Base-by-base conservation (phyloP, 2,113 vertebrate species). In the Semicossyphus pulcher region DNA sequence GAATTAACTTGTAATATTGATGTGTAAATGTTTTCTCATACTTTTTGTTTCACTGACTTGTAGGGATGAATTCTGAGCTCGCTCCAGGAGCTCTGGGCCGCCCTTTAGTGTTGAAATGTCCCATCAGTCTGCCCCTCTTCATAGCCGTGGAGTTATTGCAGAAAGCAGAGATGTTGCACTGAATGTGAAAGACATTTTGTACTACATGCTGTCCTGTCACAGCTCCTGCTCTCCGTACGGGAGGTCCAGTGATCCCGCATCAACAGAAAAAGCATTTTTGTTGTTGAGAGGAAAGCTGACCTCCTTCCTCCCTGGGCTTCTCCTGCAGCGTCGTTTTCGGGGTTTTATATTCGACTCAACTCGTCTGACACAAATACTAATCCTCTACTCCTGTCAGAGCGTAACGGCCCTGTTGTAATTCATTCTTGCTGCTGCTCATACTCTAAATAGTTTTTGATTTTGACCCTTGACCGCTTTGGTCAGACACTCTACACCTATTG, bases 1-100 rank as follows among this genome's bases (percentile, higher is more conserved):
- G 91, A 93, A 90, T 78, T 82, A 44, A 74, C 76, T 59, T 90
- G 86, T 91, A 86, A 85, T 88, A 86, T 85, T 88, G 83, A 74
- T 68, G 74, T 93, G 88, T 88, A 89, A 86, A 91, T 89, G 72
- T 89, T 84, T 86, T 78, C 41, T 84, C 58, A 57, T 52, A 47
- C 61, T 65, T 56, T 53, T 10, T 60, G 41, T 65, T 48, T 47
- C 56, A 66, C 56, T 48, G 56, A 57, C 53, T 18, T 65, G 28
- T 32, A 44, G 58, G 53, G 54, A 49, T n/a, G 36, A 59, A 29
- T 34, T 58, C 1, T 10, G 20, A 53, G 42, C 44, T 56, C 10
- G 63, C 34, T 72, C 42, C 10, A 48, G 52, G 31, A 49, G 18
- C 26, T 49, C 29, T 36, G 26, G n/a, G 15, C 45, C 25, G 31